phyloP scores from a whole-genome alignment of 2,888 invertebrate genomes.

The Tetragnatha montana region DNA sequence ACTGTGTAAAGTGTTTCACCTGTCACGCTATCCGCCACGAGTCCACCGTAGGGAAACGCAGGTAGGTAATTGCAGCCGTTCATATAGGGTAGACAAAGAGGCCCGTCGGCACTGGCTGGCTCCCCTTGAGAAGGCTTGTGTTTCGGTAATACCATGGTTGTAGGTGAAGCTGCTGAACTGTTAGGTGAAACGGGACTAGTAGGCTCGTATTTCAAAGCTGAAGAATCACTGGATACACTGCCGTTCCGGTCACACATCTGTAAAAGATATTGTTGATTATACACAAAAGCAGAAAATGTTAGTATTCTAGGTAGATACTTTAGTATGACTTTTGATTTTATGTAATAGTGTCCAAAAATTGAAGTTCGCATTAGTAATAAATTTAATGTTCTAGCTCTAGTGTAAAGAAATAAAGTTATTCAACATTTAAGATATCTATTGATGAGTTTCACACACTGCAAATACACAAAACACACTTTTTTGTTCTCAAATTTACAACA shows the following conservation, averaged over 20 bases:
- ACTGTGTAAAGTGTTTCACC: constrained; percentile 7
- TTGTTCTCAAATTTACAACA: too few species aligned
- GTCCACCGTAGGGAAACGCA: constrained; percentile 62
- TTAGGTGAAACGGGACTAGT: constrained; percentile 49
- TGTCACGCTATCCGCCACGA: neutral
- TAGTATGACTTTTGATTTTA: neutral
- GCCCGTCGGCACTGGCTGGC: neutral
- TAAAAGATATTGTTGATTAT: neutral
- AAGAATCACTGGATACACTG: neutral
- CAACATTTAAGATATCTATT: neutral
- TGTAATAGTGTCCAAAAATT: neutral
- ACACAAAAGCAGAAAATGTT: neutral
- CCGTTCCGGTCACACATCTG: constrained; percentile 50
- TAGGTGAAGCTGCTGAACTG: constrained; percentile 36
- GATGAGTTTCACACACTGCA: neutral
- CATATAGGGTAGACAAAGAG: constrained; percentile 37
- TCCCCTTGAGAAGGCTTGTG: neutral
- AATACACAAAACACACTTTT: too few species aligned
- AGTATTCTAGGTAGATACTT: too few species aligned
- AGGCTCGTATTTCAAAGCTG: constrained; percentile 44
- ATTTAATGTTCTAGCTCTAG: too few species aligned
- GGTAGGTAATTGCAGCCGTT: constrained; percentile 56
- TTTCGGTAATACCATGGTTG: neutral
- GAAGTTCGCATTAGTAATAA: too few species aligned
- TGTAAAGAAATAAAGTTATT: neutral